Base-by-base conservation (phyloP, 2,797 vertebrate species). In the Megaceryle alcyon region DNA sequence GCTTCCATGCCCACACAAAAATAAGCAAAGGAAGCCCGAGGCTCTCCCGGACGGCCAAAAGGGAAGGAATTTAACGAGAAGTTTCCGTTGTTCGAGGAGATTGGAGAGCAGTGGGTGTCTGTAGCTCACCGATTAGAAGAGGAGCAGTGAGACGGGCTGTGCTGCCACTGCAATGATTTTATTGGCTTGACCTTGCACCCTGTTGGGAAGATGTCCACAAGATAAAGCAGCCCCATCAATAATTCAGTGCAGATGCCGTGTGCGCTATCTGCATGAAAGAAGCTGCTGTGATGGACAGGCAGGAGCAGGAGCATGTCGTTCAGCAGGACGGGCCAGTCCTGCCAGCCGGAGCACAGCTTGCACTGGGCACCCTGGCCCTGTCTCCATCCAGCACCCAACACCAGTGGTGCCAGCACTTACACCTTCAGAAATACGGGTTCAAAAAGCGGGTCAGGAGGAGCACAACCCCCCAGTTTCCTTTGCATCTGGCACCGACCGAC, bases 281-380 rank as follows among this genome's bases (percentile, higher is more conserved):
- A 39, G 70, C 18, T 29, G 35, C 16, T 0, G 29, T 2, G 20
- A 14, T 0, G 19, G 63, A 17, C 0, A 5, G 64, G 35, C 44
- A 14, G 2, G 4, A 7, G 51, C 19, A 29, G 53, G 20, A 35
- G 22, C 14, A 12, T 22, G 5, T 11, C 37, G 11, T 37, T 6
- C 33, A 12, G 53, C 22, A 14, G 77, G 37, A 23, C 12, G 51
- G 3, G 2, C 33, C 43, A 4, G 25, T 8, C 14, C 54, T 39
- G 44, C 9, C 31, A 19, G 33, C 14, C 53, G 8, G 37, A n/a
- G 29, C 43, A 13, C 12, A 39, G 51, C 46, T 33, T 37, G 17
- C 43, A 7, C 7, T 2, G 4, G 28, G 41, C 44, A 35, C 3
- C 0, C 1, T 1, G 0, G 28, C 19, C 35, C 51, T 1, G 0